Conservation (phyloP, 2,797 vertebrate species). For the Distichodus sexfasciatus region DNA sequence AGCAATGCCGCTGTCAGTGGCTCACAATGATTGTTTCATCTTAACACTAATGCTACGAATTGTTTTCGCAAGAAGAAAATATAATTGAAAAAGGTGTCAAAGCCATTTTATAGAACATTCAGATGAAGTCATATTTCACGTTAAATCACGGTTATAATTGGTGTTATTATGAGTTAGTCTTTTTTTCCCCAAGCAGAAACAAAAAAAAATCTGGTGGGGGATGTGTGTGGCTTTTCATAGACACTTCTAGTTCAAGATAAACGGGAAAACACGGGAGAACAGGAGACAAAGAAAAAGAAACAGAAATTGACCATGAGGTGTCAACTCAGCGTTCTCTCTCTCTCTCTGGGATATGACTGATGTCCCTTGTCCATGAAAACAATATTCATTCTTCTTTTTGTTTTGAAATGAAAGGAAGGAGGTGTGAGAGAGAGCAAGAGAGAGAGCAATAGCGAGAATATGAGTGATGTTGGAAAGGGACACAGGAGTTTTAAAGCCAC, state of each 20-base stretch:
- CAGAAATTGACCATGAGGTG: conserved; percentile 55
- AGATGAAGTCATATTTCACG: conserved; percentile 54
- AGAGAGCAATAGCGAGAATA: conserved; percentile 54
- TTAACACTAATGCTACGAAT: conserved; percentile 56
- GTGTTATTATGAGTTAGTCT: conserved; percentile 57
- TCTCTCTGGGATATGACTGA: conserved; percentile 87
- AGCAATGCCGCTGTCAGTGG: conserved; percentile 48
- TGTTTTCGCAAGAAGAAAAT: conserved; percentile 45
- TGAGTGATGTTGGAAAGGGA: conserved; percentile 68
- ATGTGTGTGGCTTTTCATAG: conserved; percentile 46
- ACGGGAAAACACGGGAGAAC: conserved; percentile 37
- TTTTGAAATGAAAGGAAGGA: conserved; percentile 66
- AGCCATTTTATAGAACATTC: conserved; percentile 59
- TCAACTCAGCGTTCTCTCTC: conserved; percentile 64
- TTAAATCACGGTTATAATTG: conserved; percentile 57
- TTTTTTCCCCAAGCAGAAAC: conserved; percentile 46
- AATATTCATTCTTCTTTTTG: conserved; percentile 47
- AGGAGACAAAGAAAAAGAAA: conserved; percentile 38
- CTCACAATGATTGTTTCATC: conserved; percentile 57
- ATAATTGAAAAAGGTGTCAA: conserved; percentile 44
- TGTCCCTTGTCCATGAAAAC: conserved; percentile 92
- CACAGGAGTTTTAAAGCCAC: conserved; percentile 74
- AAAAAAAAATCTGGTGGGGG: conserved; percentile 41
- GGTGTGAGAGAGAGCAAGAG: conserved; percentile 63
- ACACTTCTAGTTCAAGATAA: conserved; percentile 48